phyloP scores from a whole-genome alignment of 2,797 vertebrate genomes.

The Pachyuromys duprasi region DNA sequence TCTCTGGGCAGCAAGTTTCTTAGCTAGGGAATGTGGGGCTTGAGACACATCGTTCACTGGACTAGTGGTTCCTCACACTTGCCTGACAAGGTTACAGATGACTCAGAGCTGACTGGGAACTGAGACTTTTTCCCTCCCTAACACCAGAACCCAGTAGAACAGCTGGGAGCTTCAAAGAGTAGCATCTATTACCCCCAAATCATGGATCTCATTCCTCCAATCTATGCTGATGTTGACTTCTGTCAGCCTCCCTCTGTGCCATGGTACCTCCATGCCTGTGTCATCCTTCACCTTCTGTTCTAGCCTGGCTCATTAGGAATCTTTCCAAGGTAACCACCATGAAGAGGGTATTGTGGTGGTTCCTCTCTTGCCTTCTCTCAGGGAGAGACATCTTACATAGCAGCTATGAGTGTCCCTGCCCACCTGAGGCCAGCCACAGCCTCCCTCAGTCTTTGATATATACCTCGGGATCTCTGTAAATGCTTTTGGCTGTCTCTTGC shows the following conservation, averaged over 20 bases:
- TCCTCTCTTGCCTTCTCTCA: neutral
- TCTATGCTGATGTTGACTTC: neutral
- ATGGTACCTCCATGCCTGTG: neutral
- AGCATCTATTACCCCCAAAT: neutral
- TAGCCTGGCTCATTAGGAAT: neutral
- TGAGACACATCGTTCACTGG: neutral
- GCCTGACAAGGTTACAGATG: neutral
- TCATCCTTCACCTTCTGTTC: neutral
- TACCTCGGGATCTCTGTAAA: accelerated
- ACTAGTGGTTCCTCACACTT: neutral
- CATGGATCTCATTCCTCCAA: neutral
- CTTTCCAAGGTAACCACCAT: neutral
- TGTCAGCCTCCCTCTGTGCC: accelerated
- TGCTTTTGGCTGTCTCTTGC: neutral
- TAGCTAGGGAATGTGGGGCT: neutral
- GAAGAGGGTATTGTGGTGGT: neutral
- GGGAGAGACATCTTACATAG: neutral
- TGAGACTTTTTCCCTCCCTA: neutral
- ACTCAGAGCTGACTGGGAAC: neutral
- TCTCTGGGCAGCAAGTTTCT: neutral
- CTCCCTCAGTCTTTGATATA: neutral
- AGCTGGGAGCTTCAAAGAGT: neutral
- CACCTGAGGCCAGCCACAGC: neutral
- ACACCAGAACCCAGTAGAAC: neutral
- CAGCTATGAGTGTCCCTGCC: neutral